phyloP scores from a whole-genome alignment of 2,888 invertebrate species.

The Allophyes oxyacanthae region DNA sequence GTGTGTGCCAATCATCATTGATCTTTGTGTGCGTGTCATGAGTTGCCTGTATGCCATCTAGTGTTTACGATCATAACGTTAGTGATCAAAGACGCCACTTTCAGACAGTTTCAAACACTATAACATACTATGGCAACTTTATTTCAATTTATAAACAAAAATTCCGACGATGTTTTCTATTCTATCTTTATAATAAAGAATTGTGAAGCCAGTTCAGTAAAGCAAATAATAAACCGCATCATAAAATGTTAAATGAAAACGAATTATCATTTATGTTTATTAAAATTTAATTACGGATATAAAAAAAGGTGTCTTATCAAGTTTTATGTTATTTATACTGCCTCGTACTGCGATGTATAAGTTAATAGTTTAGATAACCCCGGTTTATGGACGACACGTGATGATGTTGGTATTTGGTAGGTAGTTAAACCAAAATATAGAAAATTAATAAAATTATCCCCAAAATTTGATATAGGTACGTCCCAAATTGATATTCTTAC shows the following conservation, averaged over 20 bases:
- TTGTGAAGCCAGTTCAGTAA: not conserved
- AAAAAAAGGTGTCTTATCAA: constrained; percentile 29
- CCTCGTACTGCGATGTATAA: constrained; percentile 6
- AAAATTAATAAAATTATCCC: constrained; percentile 34
- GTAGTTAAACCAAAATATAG: constrained; percentile 14
- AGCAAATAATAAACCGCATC: constrained; percentile 9
- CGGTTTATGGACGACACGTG: constrained; percentile 6
- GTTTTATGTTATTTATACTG: constrained; percentile 17
- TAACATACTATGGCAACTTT: no score
- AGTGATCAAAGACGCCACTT: not conserved
- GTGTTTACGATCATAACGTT: not conserved
- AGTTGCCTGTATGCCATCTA: not conserved
- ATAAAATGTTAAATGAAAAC: constrained; percentile 16
- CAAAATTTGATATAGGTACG: constrained; percentile 8
- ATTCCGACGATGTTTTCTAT: no score
- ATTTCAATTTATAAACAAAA: no score
- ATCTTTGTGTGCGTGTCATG: not conserved
- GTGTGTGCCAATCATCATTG: not conserved
- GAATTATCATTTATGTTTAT: constrained; percentile 19
- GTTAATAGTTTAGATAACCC: constrained; percentile 32
- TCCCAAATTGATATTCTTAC: constrained; percentile 17
- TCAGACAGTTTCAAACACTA: no score
- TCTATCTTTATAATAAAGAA: constrained; percentile 1
- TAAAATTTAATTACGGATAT: constrained; percentile 8
- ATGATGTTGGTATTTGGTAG: no score